Evolutionary conservation across 1,140 invertebrate genomes (phyloP).

Genomic region (Megathymus violae): DNA sequence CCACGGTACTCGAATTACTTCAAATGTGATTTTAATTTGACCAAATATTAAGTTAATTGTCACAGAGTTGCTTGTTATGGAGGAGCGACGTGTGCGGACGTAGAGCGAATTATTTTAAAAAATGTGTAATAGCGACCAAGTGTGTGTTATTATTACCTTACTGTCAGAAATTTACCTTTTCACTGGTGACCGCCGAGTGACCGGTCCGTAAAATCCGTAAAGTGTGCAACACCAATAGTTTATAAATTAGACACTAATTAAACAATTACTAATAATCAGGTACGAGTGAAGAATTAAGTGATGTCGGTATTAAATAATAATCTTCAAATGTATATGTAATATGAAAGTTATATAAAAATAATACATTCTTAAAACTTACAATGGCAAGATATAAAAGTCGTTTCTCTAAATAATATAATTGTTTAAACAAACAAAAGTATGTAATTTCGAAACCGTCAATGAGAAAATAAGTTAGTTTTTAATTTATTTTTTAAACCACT

Average conservation of each 20-base stretch:
- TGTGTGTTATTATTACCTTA: no score
- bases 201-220: no score
- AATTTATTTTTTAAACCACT: conserved; percentile 26
- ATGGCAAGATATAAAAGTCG: neutral
- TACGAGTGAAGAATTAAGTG: conserved; percentile 28
- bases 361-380: conserved; percentile 4
- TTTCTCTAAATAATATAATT: neutral
- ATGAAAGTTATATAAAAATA: conserved; percentile 13
- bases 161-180: no score
- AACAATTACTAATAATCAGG: conserved; percentile 30
- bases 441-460: neutral
- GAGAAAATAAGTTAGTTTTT: neutral
- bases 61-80: no score
- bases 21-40: no score
- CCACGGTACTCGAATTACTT: no score
- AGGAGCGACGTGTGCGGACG: no score
- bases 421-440: neutral
- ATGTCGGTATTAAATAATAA: conserved; percentile 3
- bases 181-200: no score
- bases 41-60: no score
- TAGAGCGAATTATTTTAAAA: no score
- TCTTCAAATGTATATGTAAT: neutral
- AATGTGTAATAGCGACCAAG: no score
- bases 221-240: conserved; percentile 7
- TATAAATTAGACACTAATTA: conserved; percentile 11